Evolutionary conservation across 2,113 vertebrate genomes (phyloP), one percentile per base, ranked within the genome.

Genomic region (Corythornis cristatus): DNA sequence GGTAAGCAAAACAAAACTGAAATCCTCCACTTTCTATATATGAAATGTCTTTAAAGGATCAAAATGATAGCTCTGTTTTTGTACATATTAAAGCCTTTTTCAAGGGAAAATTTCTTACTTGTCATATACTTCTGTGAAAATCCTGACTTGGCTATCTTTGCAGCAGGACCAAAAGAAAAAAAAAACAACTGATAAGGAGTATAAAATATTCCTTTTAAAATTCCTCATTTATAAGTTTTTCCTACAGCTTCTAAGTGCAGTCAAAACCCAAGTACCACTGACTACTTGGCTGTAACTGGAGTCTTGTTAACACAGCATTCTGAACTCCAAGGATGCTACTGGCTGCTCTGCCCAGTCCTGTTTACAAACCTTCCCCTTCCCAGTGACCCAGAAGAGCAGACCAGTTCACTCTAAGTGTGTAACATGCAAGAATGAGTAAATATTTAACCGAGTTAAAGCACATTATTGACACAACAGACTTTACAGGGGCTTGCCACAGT

Each of bases 381-480:
- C 93, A 95, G 81, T 66, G 66, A 81, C 46, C 61, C 18, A 89
- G 66, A 85, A 83, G 43, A 82, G 73, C 83, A 78, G 93, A 81
- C 64, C 4, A 88, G 45, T 85, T 95, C 48, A 53, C 73, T 92
- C 7, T 86, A 71, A 67, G 58, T 16, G 4, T 43, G 54, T 28
- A 94, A 58, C 67, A 92, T 23, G 11, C n/a, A 45, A 90, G 68
- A 45, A 74, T 8, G 17, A n/a, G 57, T 90, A 89, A 91, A 65
- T 90, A 86, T 92, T 89, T 80, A 68, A 58, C 72, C 22, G 67
- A 94, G 43, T 70, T 93, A 83, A 72, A 96, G 51, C 75, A 91
- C 89, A 95, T 94, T 94, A 95, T 89, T 96, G 88, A 90, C 91
- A 95, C 43, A 84, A 89, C n/a, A 82, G 68, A 92, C 95, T 95